Base-by-base conservation (phyloP, 1,140 invertebrate genomes). In the Charaxes varanes region DNA sequence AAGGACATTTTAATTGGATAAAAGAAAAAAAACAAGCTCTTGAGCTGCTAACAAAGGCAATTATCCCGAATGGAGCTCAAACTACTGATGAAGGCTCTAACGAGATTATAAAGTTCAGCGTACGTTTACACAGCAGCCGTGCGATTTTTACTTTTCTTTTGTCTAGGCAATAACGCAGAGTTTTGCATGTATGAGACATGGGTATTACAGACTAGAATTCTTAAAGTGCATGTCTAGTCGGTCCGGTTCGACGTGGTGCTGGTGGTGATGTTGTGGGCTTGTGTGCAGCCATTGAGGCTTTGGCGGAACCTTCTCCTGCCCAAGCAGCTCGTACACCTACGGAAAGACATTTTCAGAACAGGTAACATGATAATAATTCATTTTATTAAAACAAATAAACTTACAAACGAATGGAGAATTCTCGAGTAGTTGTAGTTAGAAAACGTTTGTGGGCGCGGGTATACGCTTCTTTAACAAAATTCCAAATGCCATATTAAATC, bases 201-300 rank as follows among this genome's bases (percentile, higher is more conserved):
- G n/a, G n/a, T n/a, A n/a, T n/a, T n/a, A n/a, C n/a, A n/a, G n/a
- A n/a, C n/a, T n/a, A n/a, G n/a, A n/a, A n/a, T n/a, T n/a, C n/a
- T n/a, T n/a, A n/a, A n/a, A n/a, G n/a, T n/a, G n/a, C n/a, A 13
- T 74, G 71, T 42, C 46, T 74, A 1, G 73, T 74, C 14, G 70
- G 78, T 2, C 72, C 67, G 8, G 79, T 80, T 0, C 42, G 76
- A 2, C 58, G 67, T 1, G 77, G 79, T 1, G 79, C 77, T 10
- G 82, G 82, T 11, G 83, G 82, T 12, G 90, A 97, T 8, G 90
- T 95, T 12, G 93, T 94, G 54, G 96, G 96, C 1, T 79, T 98
- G 6, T 88, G 91, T 48, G 90, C 92, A n/a, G 96, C 95, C 0
- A 91, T 97, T 19, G 93, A 96, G 82, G 90, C 91, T 0, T 63